A percentile compares a stretch with the other conserved stretches of the same genome.
Evolutionary conservation across 2,113 vertebrate species (phyloP).

Genomic region (Sula dactylatra): DNA sequence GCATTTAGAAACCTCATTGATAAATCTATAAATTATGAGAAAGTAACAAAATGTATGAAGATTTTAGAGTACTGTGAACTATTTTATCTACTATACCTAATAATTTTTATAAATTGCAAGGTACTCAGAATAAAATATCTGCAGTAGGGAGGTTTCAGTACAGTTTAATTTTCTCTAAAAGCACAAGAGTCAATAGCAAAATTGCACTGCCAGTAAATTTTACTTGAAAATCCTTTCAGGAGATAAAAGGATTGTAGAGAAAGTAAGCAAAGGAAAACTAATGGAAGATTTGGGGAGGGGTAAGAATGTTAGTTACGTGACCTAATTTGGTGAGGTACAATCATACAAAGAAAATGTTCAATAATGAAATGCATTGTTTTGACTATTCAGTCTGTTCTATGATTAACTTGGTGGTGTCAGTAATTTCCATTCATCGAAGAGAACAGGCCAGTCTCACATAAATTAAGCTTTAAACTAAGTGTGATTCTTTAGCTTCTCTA

Average conservation of each 20-base stretch:
- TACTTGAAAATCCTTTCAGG: constrained; percentile 17
- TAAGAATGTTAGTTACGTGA: constrained; percentile 19
- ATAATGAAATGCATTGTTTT: background rate
- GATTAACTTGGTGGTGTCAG: background rate
- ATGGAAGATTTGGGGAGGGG: background rate
- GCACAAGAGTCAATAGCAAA: constrained; percentile 43
- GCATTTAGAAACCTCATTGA: background rate
- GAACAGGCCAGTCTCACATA: background rate
- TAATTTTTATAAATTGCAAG: constrained; percentile 44
- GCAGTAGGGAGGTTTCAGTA: background rate
- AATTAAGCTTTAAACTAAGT: background rate
- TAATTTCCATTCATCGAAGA: background rate
- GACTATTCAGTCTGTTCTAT: background rate
- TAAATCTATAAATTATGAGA: constrained; percentile 25
- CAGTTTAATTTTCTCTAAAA: constrained; percentile 73
- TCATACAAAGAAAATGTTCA: background rate
- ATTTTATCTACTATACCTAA: background rate
- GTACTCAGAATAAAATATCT: constrained; percentile 28
- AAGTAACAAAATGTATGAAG: background rate
- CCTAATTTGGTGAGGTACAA: background rate
- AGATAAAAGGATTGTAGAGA: constrained; percentile 47
- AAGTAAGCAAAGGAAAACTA: constrained; percentile 3
- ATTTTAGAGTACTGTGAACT: background rate
- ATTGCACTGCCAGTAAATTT: constrained; percentile 53
- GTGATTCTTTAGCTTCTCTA: background rate